Conservation (phyloP, 2,797 vertebrate genomes). For the Natrix natrix region DNA sequence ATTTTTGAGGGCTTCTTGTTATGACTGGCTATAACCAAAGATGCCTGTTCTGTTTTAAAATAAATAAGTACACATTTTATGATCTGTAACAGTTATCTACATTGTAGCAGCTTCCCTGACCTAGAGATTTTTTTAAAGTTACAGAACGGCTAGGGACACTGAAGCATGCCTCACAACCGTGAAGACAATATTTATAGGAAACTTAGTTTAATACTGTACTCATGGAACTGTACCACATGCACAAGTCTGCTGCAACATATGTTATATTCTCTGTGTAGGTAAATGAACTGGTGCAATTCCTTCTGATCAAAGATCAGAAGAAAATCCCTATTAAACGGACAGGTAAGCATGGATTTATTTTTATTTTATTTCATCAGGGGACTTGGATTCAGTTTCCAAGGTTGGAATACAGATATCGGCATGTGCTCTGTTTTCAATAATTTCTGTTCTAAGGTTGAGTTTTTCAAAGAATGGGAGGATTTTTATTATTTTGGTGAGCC, state of each 20-base stretch:
- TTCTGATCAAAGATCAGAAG: conserved; percentile 84
- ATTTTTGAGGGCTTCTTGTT: not conserved
- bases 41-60: not conserved
- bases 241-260: not conserved
- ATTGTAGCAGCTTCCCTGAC: not conserved
- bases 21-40: not conserved
- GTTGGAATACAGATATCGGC: not conserved
- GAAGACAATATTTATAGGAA: not conserved
- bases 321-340: conserved; percentile 79
- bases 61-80: not conserved
- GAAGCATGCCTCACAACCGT: not conserved
- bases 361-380: rapidly evolving
- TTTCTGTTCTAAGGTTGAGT: not conserved
- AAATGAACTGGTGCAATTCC: conserved; percentile 80
- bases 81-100: not conserved
- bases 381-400: not conserved
- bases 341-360: conserved; percentile 58
- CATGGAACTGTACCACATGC: not conserved
- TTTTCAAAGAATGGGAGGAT: not conserved
- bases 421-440: not conserved
- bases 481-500: not conserved
- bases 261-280: conserved; percentile 58
- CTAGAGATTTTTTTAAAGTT: not conserved
- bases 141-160: not conserved
- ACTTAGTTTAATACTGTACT: not conserved